Evolutionary conservation across 2,888 invertebrate genomes (phyloP).

Genomic region (Agrotis segetum): DNA sequence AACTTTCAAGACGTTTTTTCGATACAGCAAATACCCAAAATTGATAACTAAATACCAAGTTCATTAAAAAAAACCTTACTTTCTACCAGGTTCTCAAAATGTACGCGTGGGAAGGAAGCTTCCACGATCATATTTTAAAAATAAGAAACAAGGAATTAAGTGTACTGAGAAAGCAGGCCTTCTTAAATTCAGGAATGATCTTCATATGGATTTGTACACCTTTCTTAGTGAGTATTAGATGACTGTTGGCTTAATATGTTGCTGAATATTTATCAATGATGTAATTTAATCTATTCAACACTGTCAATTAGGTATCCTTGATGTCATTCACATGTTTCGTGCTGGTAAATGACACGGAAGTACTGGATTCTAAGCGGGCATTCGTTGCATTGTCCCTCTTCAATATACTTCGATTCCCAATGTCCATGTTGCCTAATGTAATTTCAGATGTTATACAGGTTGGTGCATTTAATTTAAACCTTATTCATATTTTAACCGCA

Average conservation of each 20-base stretch:
- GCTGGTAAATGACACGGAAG: constrained; percentile 95
- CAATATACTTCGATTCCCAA: constrained; percentile 98
- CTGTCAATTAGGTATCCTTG: constrained; percentile 93
- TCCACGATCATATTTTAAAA: constrained; percentile 94
- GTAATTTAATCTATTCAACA: constrained; percentile 10
- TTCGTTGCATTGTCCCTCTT: constrained; percentile 99
- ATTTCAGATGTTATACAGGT: constrained; percentile 97
- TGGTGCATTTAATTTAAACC: constrained; percentile 82
- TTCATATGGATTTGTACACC: constrained; percentile 97
- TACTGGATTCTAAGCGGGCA: constrained; percentile 96
- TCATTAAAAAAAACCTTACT: background rate
- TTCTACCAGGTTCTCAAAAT: constrained; percentile 92
- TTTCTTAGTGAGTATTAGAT: constrained; percentile 93
- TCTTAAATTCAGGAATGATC: constrained; percentile 94
- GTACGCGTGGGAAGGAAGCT: constrained; percentile 97
- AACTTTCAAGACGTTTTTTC: too few relatives aligned
- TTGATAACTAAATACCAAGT: background rate
- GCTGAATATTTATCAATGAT: constrained; percentile 1
- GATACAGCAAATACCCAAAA: too few relatives aligned
- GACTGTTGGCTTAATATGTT: background rate
- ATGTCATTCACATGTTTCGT: constrained; percentile 97
- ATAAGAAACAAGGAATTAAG: constrained; percentile 95
- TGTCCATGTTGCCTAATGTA: constrained; percentile 99
- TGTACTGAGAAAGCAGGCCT: constrained; percentile 95
- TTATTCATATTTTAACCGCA: background rate